Base-by-base conservation (phyloP, 64 coral and sea anemone species). In the Dendrophyllia cribrosa region DNA sequence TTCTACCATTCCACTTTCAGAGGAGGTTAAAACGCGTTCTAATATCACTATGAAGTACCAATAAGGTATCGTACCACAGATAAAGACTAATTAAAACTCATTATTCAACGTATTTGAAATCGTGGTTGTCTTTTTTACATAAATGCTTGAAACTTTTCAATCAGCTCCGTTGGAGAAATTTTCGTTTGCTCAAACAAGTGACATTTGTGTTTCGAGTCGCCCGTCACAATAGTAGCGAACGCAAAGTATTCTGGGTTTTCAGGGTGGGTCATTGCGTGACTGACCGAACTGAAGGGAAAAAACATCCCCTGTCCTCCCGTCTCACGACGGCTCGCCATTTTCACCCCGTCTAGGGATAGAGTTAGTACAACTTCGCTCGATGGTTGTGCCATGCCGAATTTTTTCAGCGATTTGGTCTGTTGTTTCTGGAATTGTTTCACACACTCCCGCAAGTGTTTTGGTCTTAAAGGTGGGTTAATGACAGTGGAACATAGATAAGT, bases 201-300 rank as follows among this genome's bases (percentile, higher is more conserved):
- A 46, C 97, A 99, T 50, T 99, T 99, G 83, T 99, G 97, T 60
- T 99, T 99, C 24, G 97, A 90, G 84, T 95, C 91, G 2, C 97
- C 97, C 0, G 90, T 96, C 63, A 99, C 97, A 0, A 96, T 60
- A 6, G 91, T 93, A 5, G 94, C 86, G 64, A 99, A 99, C 70
- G 97, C 94, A 91, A 99, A 99, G 97, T 86, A 96, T 45, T 90
- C 91, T 85, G 94, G 91, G 84, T 43, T 87, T 56, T 99, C 97
- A 26, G 87, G 91, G 46, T 99, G 97, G 47, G 73, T 84, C 75
- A 92, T 89, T 13, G 93, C 90, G 62, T 93, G 58, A 52, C 75
- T 91, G 8, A 99, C 93, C 21, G 77, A 86, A 47, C 51, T 71
- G 43, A 93, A 77, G 17, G 94, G 91, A 51, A 93, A 99, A 88